phyloP scores from a whole-genome alignment of 1,140 invertebrate species.

The Asobara japonica region DNA sequence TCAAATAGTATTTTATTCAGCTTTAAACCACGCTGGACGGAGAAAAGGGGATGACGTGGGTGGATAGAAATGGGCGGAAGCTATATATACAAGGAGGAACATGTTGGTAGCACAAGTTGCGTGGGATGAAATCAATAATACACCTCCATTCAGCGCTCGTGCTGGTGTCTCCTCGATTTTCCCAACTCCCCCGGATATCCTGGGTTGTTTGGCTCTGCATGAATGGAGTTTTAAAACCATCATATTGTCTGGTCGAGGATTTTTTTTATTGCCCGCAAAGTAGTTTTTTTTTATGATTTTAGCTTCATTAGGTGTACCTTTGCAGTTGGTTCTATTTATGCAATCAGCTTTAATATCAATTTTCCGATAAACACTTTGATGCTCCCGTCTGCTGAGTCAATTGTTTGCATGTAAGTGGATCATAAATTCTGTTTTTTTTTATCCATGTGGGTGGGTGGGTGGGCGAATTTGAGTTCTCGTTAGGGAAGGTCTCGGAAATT shows the following conservation, averaged over 20 bases:
- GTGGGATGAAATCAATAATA: conserved; percentile 58
- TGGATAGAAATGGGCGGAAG: not conserved
- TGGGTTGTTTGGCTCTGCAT: not conserved
- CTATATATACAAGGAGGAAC: conserved; percentile 17
- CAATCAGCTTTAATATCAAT: no score
- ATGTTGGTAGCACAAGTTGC: conserved; percentile 23
- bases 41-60: conserved; percentile 13
- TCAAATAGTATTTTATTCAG: no score
- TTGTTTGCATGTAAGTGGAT: no score
- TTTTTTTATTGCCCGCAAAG: not conserved
- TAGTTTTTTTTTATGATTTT: not conserved
- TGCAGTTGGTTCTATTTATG: no score
- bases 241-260: not conserved
- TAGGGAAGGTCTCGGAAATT: no score
- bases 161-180: conserved; percentile 21
- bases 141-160: conserved; percentile 49
- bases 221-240: conserved; percentile 3
- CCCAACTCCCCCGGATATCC: not conserved
- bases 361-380: no score
- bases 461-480: no score
- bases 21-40: no score
- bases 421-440: no score
- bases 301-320: no score
- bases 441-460: no score
- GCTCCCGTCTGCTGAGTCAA: no score